Conservation (phyloP, 1,140 invertebrate genomes). For the Leptinotarsa undecemlineata region DNA sequence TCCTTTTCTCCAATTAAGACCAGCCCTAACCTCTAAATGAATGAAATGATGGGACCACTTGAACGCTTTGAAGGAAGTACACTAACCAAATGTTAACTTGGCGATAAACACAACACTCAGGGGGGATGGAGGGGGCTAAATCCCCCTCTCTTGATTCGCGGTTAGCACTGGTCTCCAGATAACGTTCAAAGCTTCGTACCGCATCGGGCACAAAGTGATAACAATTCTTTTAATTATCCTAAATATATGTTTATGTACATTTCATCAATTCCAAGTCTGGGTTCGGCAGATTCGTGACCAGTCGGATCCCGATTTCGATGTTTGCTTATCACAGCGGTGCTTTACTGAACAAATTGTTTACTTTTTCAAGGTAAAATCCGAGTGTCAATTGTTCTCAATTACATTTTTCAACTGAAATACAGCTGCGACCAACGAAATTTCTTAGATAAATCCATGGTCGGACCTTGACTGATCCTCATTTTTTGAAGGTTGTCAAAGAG, state of each 20-base stretch:
- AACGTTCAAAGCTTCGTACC: conserved; percentile 11
- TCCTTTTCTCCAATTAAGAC: conserved; percentile 40
- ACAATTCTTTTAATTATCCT: conserved; percentile 22
- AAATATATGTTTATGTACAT: conserved; percentile 41
- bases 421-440: too few relatives aligned
- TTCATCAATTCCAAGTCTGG: conserved; percentile 31
- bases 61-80: not conserved
- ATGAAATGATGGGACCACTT: conserved; percentile 28
- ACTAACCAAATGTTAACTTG: not conserved
- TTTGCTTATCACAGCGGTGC: too few relatives aligned
- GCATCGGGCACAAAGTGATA: conserved; percentile 20
- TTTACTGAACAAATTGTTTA: too few relatives aligned
- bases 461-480: too few relatives aligned
- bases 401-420: too few relatives aligned
- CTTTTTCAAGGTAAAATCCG: too few relatives aligned
- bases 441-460: too few relatives aligned
- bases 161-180: conserved; percentile 26
- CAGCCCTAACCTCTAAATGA: conserved; percentile 41
- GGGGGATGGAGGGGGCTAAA: conserved; percentile 45
- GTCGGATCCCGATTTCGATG: too few relatives aligned
- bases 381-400: too few relatives aligned
- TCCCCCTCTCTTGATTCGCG: conserved; percentile 41
- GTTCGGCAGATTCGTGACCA: not conserved
- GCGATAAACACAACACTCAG: conserved; percentile 48
- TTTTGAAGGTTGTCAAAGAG: too few relatives aligned